phyloP scores from a whole-genome alignment of 23 tunicate genomes.

The Pegea sp. region DNA sequence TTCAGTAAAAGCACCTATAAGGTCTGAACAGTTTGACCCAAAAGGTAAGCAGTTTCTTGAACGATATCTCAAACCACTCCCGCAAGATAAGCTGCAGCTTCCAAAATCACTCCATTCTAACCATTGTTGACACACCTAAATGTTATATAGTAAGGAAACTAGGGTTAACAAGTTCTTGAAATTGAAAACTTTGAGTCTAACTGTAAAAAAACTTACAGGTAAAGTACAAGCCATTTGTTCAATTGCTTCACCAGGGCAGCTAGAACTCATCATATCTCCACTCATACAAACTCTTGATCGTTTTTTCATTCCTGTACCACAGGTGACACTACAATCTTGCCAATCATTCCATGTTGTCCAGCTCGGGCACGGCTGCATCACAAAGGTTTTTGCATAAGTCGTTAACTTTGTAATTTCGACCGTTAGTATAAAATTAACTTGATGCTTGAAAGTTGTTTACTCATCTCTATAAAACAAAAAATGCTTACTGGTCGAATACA shows the following conservation, averaged over 20 bases:
- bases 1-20: background rate
- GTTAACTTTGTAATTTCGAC: background rate
- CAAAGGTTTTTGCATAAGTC: background rate
- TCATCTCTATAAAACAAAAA: background rate
- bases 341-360: slow-evolving; percentile 34
- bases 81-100: slow-evolving; percentile 20
- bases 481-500: slow-evolving; percentile 25
- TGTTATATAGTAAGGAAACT: too few relatives aligned
- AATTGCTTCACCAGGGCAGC: slow-evolving; percentile 15
- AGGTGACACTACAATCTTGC: slow-evolving; percentile 22
- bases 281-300: slow-evolving; percentile 10
- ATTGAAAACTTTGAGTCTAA: too few relatives aligned
- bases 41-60: background rate
- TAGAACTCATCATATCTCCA: background rate
- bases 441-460: background rate
- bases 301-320: slow-evolving; percentile 8
- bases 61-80: slow-evolving; percentile 9
- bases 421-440: too few relatives aligned
- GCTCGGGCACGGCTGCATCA: slow-evolving; percentile 16
- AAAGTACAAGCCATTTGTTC: slow-evolving; percentile 14
- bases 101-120: slow-evolving; percentile 17
- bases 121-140: slow-evolving; percentile 22
- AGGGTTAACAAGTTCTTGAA: too few relatives aligned
- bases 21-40: background rate
- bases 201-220: too few relatives aligned